Base-by-base conservation (phyloP, 2,797 vertebrate genomes). In the Chaenodraco wilsoni region DNA sequence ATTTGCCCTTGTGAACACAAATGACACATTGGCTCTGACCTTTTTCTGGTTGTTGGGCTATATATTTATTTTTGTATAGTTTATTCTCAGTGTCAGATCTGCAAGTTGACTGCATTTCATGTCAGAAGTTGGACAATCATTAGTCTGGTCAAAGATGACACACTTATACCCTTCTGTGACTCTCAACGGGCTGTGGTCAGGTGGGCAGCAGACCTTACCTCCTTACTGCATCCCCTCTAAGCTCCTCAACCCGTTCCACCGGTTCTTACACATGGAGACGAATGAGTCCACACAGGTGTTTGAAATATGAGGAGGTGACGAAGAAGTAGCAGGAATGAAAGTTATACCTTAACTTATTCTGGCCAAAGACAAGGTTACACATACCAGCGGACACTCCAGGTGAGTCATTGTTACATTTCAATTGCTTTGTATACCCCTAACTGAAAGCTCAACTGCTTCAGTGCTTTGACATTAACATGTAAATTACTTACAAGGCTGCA, bases 261-360 rank as follows among this genome's bases (percentile, higher is more conserved):
- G 14, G 69, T 61, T 72, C 51, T 51, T n/a, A 58, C 57, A 44
- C 27, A 69, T 5, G 56, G 72, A 37, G 33, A 46, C 41, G 55
- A 76, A 46, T 59, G 49, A 68, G 68, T 69, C 23, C 19, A 16
- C 44, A 61, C 61, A 41, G 51, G 68, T 51, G 65, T 78, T 84
- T 81, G 65, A 82, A 54, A 83, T 74, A 74, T 75, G 74, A 83
- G 74, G 23, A 77, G 52, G 69, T 58, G 72, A 65, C 8, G 51
- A 81, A 58, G 65, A 68, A 15, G n/a, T 4, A 61, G 64, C 10
- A 50, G 56, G 45, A 62, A 79, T 65, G 50, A 72, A 48, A 66
- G 64, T 3, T 14, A 3, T 6, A 21, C n/a, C 41, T 54, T 44
- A 37, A 37, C 33, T 56, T 50, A 46, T 17, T 68, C 14, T 46